Evolutionary conservation across 2,113 vertebrate species (phyloP).

Genomic region (Pseudopipra pipra): DNA sequence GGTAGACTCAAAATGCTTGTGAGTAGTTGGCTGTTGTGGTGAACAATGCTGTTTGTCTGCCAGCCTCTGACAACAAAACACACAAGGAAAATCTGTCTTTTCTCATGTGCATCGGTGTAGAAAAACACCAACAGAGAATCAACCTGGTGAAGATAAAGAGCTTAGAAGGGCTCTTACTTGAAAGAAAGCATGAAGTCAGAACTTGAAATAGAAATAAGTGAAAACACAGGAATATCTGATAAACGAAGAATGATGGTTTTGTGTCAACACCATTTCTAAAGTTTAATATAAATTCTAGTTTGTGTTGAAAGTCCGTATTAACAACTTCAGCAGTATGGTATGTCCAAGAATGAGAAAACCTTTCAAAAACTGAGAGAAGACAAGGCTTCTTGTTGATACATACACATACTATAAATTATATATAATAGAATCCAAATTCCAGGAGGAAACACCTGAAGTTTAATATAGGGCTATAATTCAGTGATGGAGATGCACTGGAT

Average conservation of each 20-base stretch:
- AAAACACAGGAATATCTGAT: neutral
- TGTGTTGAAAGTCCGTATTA: neutral
- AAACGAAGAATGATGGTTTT: neutral
- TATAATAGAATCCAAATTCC: neutral
- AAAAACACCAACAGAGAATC: accelerated
- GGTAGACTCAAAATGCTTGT: neutral
- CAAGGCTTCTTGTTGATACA: neutral
- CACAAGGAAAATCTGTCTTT: neutral
- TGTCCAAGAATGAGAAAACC: neutral
- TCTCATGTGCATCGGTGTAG: neutral
- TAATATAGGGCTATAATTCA: neutral
- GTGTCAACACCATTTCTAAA: neutral
- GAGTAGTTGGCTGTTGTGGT: neutral
- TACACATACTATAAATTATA: neutral
- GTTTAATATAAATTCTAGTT: neutral
- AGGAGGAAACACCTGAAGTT: neutral
- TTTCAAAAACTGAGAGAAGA: neutral
- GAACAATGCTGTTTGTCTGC: neutral
- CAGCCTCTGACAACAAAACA: neutral
- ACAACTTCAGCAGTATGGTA: neutral
- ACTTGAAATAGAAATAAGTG: neutral
- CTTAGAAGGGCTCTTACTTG: neutral
- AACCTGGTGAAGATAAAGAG: neutral
- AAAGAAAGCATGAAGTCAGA: neutral
- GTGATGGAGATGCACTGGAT: neutral